Conservation (phyloP, 2,113 vertebrate genomes). For the Misgurnus anguillicaudatus region DNA sequence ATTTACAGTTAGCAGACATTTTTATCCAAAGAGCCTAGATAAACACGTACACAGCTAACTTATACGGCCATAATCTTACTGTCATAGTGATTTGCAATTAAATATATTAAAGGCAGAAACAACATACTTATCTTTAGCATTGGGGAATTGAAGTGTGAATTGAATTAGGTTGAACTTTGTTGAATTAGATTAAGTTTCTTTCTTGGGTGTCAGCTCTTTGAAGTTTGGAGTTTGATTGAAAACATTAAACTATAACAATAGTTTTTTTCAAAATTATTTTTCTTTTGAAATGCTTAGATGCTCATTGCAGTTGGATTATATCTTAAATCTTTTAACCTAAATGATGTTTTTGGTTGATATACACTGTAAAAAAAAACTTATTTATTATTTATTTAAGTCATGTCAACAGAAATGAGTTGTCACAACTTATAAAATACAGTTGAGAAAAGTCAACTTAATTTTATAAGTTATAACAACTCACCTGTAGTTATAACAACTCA, state of each 20-base stretch:
- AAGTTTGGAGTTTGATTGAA: not conserved
- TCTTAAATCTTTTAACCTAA: too few species aligned
- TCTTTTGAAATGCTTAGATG: too few species aligned
- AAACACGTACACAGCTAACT: not conserved
- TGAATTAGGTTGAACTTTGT: not conserved
- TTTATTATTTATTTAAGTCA: too few species aligned
- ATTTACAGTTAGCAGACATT: too few species aligned
- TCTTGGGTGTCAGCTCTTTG: not conserved
- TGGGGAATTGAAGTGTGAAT: not conserved
- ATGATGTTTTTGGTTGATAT: too few species aligned
- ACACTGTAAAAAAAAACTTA: too few species aligned
- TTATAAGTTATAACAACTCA: too few species aligned
- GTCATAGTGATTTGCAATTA: not conserved
- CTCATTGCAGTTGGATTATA: too few species aligned
- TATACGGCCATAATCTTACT: not conserved
- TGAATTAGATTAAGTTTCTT: not conserved
- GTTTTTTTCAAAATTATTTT: not conserved
- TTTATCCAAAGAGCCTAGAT: not conserved
- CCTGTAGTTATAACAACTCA: too few species aligned
- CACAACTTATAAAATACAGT: too few species aligned
- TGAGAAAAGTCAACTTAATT: too few species aligned
- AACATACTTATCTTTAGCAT: not conserved
- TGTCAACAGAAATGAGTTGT: too few species aligned
- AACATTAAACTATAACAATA: not conserved
- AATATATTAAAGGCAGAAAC: not conserved